Evolutionary conservation across 2,113 vertebrate species (phyloP), one percentile per base, ranked within the genome.

Genomic region (Siphamia tubifer): DNA sequence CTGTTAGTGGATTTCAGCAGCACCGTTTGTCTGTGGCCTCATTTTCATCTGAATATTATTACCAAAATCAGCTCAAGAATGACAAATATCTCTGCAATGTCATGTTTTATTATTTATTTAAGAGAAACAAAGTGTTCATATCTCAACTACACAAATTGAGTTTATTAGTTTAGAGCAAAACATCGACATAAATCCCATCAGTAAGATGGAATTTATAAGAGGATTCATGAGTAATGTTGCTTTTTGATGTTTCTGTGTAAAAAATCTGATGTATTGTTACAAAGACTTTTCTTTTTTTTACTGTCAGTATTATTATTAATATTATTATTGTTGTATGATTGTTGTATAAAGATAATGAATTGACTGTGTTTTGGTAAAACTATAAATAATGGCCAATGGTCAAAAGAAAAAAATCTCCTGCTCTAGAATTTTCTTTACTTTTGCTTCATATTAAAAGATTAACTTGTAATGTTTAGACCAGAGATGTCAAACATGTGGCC

Each of bases 301-400:
- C 68, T 76, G 40, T 25, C 85, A 89, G 82, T 91, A 88, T 91
- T 91, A 87, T 87, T 80, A 67, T 84, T 69, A 31, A 58, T 78
- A 62, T 64, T 74, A 55, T n/a, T n/a, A n/a, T n/a, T n/a, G n/a
- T n/a, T 74, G 52, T 24, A 19, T 60, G 67, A 47, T 6, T 65
- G 2, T 53, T 68, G 87, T 81, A 76, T 74, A 77, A 70, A 82
- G 67, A 67, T 73, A 32, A 36, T 34, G 66, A 6, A 35, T 76
- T 44, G 43, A 60, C 61, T 5, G 24, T 75, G 30, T 71, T 67
- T 77, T 66, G 53, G 27, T 5, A 52, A 52, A 44, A 67, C 58
- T 39, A 74, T 70, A 79, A 74, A 70, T 36, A 39, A 39, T 60
- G 39, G 5, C 38, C 36, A 31, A 21, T 40, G 19, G 20, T 57